phyloP scores from a whole-genome alignment of 2,797 vertebrate genomes.

The Neopelma chrysocephalum region DNA sequence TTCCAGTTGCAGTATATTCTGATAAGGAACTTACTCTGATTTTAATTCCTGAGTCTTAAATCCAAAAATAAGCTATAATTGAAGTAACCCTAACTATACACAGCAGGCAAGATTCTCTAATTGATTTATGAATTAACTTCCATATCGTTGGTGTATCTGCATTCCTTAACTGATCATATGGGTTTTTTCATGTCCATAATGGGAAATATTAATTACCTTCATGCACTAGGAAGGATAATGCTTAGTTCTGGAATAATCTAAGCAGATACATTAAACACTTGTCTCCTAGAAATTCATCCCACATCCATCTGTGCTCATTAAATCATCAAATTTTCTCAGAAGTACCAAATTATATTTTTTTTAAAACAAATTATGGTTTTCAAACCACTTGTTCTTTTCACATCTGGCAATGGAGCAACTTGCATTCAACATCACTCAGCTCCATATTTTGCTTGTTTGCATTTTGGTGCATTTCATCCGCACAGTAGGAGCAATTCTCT shows the following conservation, averaged over 20 bases:
- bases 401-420: conserved; percentile 67
- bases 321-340: conserved; percentile 71
- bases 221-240: conserved; percentile 58
- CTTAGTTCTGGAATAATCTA: conserved; percentile 64
- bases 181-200: conserved; percentile 54
- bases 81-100: conserved; percentile 65
- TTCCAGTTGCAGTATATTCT: background rate
- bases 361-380: conserved; percentile 65
- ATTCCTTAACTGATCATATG: conserved; percentile 42
- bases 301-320: conserved; percentile 73
- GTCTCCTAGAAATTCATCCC: conserved; percentile 65
- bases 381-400: conserved; percentile 69
- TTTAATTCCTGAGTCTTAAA: conserved; percentile 38
- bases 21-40: conserved; percentile 16
- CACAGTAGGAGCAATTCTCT: conserved; percentile 59
- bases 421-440: conserved; percentile 1
- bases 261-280: conserved; percentile 64
- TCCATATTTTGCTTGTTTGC: conserved; percentile 55
- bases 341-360: conserved; percentile 67
- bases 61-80: conserved; percentile 59
- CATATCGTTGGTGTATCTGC: conserved; percentile 38
- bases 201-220: conserved; percentile 67
- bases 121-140: conserved; percentile 61
- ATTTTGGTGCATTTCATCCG: conserved; percentile 44
- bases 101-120: conserved; percentile 49